A percentile compares a stretch with the other conserved stretches of the same genome.
Conservation (phyloP, 2,797 vertebrate genomes). For the Tauraco hartlaubi region DNA sequence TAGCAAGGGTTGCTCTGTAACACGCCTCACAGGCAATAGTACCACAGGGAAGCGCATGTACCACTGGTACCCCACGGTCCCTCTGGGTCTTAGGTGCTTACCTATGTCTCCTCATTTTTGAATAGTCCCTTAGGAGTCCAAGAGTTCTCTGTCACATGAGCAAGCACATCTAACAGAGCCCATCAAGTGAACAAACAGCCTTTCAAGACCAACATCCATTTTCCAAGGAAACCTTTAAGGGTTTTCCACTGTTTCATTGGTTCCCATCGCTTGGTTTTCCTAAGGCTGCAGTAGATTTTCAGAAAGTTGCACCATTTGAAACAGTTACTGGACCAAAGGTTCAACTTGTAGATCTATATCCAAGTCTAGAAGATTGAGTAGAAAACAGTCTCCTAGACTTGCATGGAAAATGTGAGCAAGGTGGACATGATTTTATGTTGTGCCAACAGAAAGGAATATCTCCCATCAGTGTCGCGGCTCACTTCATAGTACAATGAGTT, state of each 20-base stretch:
- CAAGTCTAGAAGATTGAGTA: neutral
- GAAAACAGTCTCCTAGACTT: neutral
- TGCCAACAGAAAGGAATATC: neutral
- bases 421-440: neutral
- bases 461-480: neutral
- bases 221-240: neutral
- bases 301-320: neutral
- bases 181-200: neutral
- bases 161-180: neutral
- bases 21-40: neutral
- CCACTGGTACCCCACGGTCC: neutral
- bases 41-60: neutral
- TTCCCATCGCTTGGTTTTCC: neutral
- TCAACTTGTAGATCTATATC: neutral
- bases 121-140: neutral
- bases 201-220: neutral
- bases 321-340: neutral
- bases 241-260: neutral
- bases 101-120: neutral
- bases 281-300: neutral
- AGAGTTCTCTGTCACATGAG: neutral
- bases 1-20: neutral
- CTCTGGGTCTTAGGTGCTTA: neutral
- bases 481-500: neutral
- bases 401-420: neutral